A percentile compares a stretch with the other conserved stretches of the same genome.
These are phyloP conservation scores for Hypsopygia costalis DNA, from an alignment of 2,888 invertebrate species.

Conservation along the genomic window DNA sequence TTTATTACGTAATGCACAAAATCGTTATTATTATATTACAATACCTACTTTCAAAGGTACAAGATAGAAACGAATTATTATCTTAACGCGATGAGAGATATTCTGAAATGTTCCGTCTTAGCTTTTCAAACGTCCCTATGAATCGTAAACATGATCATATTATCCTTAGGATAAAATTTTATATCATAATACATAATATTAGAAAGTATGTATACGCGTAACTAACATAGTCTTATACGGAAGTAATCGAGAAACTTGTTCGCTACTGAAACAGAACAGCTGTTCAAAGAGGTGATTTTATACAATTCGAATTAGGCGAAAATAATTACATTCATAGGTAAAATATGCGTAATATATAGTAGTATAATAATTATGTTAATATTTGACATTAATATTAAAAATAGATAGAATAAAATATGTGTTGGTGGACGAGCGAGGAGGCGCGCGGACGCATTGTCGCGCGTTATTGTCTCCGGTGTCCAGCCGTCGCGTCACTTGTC, in stretches of 20 bases:
- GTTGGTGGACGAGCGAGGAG: constrained; percentile 73
- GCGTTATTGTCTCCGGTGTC: constrained; percentile 54
- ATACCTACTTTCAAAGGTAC: constrained; percentile 78
- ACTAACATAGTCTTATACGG: constrained; percentile 77
- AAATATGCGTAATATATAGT: constrained; percentile 76
- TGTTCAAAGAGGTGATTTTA: constrained; percentile 75
- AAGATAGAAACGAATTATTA: constrained; percentile 77
- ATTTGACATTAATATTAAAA: constrained; percentile 80
- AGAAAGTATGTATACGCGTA: constrained; percentile 77
- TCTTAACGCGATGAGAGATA: constrained; percentile 78
- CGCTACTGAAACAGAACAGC: constrained; percentile 73
- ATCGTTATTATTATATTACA: constrained; percentile 78
- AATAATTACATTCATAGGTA: constrained; percentile 78
- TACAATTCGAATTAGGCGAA: constrained; percentile 80
- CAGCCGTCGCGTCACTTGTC: constrained; percentile 24
- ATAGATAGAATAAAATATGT: constrained; percentile 79
- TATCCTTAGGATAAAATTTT: constrained; percentile 80
- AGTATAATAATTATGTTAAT: constrained; percentile 78
- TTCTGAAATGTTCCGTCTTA: constrained; percentile 74
- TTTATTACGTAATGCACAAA: constrained; percentile 79
- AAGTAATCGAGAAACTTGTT: constrained; percentile 73
- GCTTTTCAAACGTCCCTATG: constrained; percentile 69
- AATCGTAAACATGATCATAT: constrained; percentile 73
- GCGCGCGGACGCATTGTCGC: constrained; percentile 47
- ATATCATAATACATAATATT: constrained; percentile 77